These are phyloP conservation scores for Drosophila incognita DNA, from an alignment of 2,888 invertebrate species.

Conservation along the genomic window DNA sequence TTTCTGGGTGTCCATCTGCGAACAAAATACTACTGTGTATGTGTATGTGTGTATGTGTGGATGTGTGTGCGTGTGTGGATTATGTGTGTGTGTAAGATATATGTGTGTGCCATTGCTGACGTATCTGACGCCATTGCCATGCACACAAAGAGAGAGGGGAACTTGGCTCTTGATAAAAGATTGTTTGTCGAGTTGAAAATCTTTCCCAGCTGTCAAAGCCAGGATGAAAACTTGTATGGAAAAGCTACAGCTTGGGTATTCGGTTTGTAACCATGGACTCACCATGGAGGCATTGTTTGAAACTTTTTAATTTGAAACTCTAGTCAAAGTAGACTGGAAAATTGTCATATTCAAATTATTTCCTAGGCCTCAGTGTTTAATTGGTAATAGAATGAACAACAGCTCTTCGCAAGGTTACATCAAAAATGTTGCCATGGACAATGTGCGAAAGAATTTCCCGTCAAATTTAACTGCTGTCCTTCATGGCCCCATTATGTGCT, in stretches of 20 bases:
- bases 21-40: constrained; percentile 3
- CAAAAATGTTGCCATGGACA: not conserved
- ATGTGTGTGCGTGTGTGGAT: constrained; percentile 1
- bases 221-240: not conserved
- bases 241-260: not conserved
- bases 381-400: not conserved
- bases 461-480: not conserved
- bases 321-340: not conserved
- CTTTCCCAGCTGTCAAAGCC: constrained; percentile 44
- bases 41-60: constrained; percentile 2
- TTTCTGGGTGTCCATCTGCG: constrained; percentile 18
- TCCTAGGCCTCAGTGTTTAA: not conserved
- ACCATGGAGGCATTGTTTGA: constrained; percentile 11
- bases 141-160: not conserved
- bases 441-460: not conserved
- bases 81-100: not conserved
- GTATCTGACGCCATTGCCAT: constrained; percentile 51
- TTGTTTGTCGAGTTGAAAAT: constrained; percentile 63
- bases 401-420: not conserved
- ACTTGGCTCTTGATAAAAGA: constrained; percentile 66
- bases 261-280: not conserved
- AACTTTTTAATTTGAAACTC: not conserved
- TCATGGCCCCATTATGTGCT: not conserved
- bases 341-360: not conserved
- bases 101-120: constrained; percentile 16